Evolutionary conservation across 2,113 vertebrate species (phyloP), one percentile per base, ranked within the genome.

Genomic region (Falco punctatus): DNA sequence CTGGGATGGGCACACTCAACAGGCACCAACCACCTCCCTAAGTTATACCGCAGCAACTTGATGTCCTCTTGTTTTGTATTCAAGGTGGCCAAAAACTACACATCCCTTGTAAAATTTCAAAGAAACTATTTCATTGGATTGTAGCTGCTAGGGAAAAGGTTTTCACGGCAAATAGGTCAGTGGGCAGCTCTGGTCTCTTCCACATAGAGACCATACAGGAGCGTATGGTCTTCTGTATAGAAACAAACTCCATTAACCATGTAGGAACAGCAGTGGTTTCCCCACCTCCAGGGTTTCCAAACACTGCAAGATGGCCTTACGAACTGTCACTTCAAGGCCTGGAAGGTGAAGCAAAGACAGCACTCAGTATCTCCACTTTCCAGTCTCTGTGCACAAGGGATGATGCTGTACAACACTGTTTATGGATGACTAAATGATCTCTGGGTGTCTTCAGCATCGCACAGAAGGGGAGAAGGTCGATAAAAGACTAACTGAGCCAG

Each of bases 371-470:
- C 32, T 77, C n/a, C 58, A 61, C 49, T n/a, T 78, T 52, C 46
- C 35, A 27, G 21, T 65, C 58, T n/a, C 40, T 64, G 54, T 20
- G 33, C 54, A 40, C 6, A 38, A 27, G 17, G 20, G 30, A 46
- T 61, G 64, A 46, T 61, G 64, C 23, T 92, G 42, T 28, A 89
- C 24, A 86, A 28, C 24, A 46, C 7, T 0, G 4, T 48, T 35
- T 18, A 82, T 1, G 6, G 35, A 59, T 75, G 48, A 74, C 38
- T 33, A 81, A 66, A 69, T 22, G 42, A 72, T 20, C 55, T 88
- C 0, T 0, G 73, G 48, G 23, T 6, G n/a, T 44, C 42, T 79
- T 78, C 80, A 91, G 57, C n/a, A 65, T 19, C 2, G 2, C 44
- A 91, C 26, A 72, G 67, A 65, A 10, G 3, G 57, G 33, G 17